Base-by-base conservation (phyloP, 2,113 vertebrate genomes). In the Myotis brandtii region DNA sequence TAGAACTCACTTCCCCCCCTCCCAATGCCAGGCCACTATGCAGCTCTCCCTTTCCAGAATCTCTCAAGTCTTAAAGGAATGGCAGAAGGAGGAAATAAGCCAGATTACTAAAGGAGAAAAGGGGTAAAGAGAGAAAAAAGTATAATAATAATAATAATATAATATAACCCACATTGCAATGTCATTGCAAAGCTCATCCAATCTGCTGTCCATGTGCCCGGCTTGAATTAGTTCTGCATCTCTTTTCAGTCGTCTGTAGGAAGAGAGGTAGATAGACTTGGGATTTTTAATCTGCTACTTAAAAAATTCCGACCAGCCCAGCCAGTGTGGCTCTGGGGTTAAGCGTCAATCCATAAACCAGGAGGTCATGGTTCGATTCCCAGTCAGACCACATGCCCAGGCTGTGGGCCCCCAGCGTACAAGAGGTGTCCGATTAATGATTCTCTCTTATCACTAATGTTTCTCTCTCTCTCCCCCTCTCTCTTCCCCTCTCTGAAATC, bases 191-290 rank as follows among this genome's bases (percentile, higher is more conserved):
- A 99, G 98, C 84, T 99, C 99, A 97, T 99, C 99, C 97, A 99
- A 98, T 97, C 99, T 99, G 91, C 96, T 98, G 98, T 99, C 99
- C 99, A 99, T 99, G 92, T 99, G 99, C 62, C 99, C 99, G 0
- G 98, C 98, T 97, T 99, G 99, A 93, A 99, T 99, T 97, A 99
- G 97, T 97, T 99, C 99, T 91, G 99, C 99, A 98, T 99, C 99
- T 97, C 99, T 99, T 98, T 99, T 99, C 86, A 99, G 98, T 46
- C 99, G 99, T 97, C 99, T 99, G 97, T 81, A 97, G 97, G 91
- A 67, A 98, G 16, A 95, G 81, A 96, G 12, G 70, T 70, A 86
- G 27, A 25, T 16, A 91, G 75, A 50, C 85, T 87, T 87, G 4
- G 32, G 69, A 92, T 43, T 85, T 85, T 94, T 32, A n/a, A 62